phyloP scores from a whole-genome alignment of 2,888 invertebrate species.

The Xestia ashworthii region DNA sequence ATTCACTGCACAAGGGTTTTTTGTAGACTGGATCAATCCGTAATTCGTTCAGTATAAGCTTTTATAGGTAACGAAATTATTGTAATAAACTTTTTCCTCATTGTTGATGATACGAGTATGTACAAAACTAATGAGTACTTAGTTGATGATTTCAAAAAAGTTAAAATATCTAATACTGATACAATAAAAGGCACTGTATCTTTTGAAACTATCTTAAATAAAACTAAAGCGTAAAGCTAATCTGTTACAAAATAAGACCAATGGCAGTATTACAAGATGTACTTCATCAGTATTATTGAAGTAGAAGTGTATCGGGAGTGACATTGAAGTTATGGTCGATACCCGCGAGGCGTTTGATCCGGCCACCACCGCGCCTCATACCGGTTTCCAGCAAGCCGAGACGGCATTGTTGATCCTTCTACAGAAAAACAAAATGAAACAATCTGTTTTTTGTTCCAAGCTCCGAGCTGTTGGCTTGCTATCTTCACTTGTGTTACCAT shows the following conservation, averaged over 20 bases:
- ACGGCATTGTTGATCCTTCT: conserved; percentile 87
- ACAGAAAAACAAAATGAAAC: conserved; percentile 88
- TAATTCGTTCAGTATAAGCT: conserved; percentile 42
- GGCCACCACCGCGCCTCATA: conserved; percentile 80
- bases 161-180: neutral
- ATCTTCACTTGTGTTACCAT: conserved; percentile 72
- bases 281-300: conserved; percentile 55
- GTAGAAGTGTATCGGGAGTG: conserved; percentile 69
- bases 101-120: neutral
- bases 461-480: conserved; percentile 69
- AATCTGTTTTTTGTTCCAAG: conserved; percentile 79
- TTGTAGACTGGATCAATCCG: conserved; percentile 39
- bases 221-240: neutral
- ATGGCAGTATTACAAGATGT: conserved; percentile 16
- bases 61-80: conserved; percentile 9
- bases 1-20: conserved; percentile 52
- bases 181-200: neutral
- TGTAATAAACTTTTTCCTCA: neutral
- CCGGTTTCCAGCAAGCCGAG: conserved; percentile 86
- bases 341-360: conserved; percentile 81
- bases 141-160: neutral
- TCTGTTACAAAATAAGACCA: neutral
- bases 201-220: conserved; percentile 15
- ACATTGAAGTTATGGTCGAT: conserved; percentile 82
- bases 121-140: neutral